These are phyloP conservation scores for Ammospiza maritima DNA, from an alignment of 2,797 vertebrate genomes.

Conservation along the genomic window DNA sequence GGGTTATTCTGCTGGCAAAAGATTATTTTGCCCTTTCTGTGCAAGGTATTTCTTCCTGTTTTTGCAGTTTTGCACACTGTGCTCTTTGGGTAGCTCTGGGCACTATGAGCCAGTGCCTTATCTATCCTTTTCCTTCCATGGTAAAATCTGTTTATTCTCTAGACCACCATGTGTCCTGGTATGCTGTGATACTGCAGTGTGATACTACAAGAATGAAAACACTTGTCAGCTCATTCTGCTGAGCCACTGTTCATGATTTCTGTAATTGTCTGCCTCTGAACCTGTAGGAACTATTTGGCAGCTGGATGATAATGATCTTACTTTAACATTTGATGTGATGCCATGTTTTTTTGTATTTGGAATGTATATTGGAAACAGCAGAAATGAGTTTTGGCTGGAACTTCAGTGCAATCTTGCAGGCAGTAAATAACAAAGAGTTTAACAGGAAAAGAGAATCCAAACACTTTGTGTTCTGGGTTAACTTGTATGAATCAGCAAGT, in stretches of 20 bases:
- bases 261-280: constrained; percentile 19
- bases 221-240: background rate
- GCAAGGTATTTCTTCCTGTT: background rate
- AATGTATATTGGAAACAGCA: constrained; percentile 55
- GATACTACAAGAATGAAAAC: constrained; percentile 13
- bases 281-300: constrained; percentile 42
- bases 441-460: constrained; percentile 64
- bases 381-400: constrained; percentile 56
- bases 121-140: background rate
- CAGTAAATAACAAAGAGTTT: constrained; percentile 66
- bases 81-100: background rate
- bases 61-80: background rate
- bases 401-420: constrained; percentile 48
- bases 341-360: constrained; percentile 58
- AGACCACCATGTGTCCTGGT: background rate
- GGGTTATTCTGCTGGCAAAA: constrained; percentile 22
- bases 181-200: background rate
- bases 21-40: background rate
- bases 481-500: constrained; percentile 63
- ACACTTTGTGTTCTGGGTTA: constrained; percentile 45
- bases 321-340: constrained; percentile 55
- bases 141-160: background rate
- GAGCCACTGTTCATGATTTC: background rate
- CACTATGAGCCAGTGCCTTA: background rate
- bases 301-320: constrained; percentile 44